These are phyloP conservation scores for Lepidurus apus DNA, from an alignment of 1,140 invertebrate genomes.

Conservation along the genomic window DNA sequence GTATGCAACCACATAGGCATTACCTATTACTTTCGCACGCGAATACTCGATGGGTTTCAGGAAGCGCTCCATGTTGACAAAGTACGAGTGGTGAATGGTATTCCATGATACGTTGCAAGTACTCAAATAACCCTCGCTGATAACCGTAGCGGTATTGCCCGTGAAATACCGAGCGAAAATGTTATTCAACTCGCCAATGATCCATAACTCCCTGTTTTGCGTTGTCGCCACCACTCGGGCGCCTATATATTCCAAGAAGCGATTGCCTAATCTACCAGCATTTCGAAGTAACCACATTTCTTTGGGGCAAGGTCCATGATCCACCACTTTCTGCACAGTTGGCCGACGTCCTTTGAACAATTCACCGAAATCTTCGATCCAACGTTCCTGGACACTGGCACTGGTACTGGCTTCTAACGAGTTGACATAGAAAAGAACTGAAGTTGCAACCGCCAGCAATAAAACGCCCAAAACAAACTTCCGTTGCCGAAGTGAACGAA, in stretches of 20 bases:
- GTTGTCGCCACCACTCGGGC: not conserved
- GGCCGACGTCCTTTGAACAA: too few species aligned
- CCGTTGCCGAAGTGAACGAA: too few species aligned
- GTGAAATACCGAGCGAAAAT: not conserved
- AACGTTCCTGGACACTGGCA: too few species aligned
- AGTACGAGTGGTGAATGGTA: not conserved
- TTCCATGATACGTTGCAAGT: not conserved
- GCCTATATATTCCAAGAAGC: not conserved
- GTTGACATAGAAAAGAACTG: too few species aligned
- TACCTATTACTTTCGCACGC: not conserved
- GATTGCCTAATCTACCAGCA: not conserved
- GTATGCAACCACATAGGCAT: not conserved
- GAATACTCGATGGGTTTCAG: not conserved
- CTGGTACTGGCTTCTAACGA: too few species aligned
- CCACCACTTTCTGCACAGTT: too few species aligned
- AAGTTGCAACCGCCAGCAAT: too few species aligned
- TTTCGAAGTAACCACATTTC: not conserved
- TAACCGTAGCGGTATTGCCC: not conserved
- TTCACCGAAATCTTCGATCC: too few species aligned
- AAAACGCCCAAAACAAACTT: too few species aligned
- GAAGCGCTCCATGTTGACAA: not conserved
- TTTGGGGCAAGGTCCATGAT: not conserved
- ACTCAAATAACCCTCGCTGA: not conserved
- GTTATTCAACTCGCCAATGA: not conserved
- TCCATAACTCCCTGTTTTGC: not conserved